phyloP scores from a whole-genome alignment of 2,888 invertebrate species.

The Catocala sponsa region DNA sequence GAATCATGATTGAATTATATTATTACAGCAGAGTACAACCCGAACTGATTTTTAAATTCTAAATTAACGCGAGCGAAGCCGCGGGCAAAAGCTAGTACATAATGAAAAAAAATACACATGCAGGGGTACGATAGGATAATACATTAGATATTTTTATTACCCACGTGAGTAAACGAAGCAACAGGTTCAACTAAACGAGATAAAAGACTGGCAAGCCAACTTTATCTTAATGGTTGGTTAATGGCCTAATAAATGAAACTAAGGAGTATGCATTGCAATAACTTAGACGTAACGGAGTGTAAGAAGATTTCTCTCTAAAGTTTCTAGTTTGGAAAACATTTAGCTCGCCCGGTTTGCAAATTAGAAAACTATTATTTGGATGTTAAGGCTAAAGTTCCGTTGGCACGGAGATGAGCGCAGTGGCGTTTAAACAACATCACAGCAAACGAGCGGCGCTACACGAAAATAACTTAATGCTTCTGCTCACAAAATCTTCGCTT shows the following conservation, averaged over 20 bases:
- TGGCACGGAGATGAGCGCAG: neutral
- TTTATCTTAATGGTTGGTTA: constrained; percentile 16
- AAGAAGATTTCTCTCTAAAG: constrained; percentile 16
- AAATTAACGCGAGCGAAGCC: too few species aligned
- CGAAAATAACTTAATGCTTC: too few species aligned
- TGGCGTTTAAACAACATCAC: too few species aligned
- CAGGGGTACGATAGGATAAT: neutral
- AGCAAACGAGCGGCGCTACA: too few species aligned
- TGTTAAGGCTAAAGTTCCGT: neutral
- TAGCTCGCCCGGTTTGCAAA: constrained; percentile 10
- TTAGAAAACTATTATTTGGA: constrained; percentile 10
- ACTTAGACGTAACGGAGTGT: constrained; percentile 17
- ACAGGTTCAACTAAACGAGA: constrained; percentile 27
- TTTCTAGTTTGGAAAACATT: constrained; percentile 22
- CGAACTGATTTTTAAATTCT: too few species aligned
- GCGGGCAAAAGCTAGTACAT: too few species aligned
- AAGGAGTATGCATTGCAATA: constrained; percentile 21
- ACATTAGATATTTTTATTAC: neutral
- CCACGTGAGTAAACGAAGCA: constrained; percentile 18
- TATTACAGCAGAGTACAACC: too few species aligned
- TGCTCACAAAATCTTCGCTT: too few species aligned
- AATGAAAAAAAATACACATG: too few species aligned
- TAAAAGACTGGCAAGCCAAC: constrained; percentile 9
- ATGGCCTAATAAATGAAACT: constrained; percentile 21
- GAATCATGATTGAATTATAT: too few species aligned